Evolutionary conservation across 1,140 invertebrate species (phyloP), one percentile per base, ranked within the genome.

Genomic region (Papilio helenus): DNA sequence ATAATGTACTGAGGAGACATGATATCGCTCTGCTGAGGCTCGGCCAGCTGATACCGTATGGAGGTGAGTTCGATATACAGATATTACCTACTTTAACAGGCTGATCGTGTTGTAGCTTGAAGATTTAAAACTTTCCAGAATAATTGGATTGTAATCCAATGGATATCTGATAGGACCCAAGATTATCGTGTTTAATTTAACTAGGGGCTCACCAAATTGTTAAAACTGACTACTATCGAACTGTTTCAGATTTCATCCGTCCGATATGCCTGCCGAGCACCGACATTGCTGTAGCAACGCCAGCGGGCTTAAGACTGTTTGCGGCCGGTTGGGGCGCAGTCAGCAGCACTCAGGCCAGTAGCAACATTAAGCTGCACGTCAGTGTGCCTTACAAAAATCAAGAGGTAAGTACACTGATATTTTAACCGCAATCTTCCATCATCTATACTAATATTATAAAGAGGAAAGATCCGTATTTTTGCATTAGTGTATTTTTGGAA

Each of bases 291-390:
- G 46, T 61, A 42, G 10, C 10, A 0, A 29, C 73, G 1, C 74
- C 81, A 1, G 2, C 26, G 1, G 58, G 76, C 12, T 72, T 83
- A 26, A 84, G 34, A 2, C 93, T 97, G 0, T 95, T 94, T 18
- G 85, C 84, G 8, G 89, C 90, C 8, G 91, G 91, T 14, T 93
- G 91, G 91, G 90, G 91, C 0, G 95, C 93, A 16, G 95, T 95
- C 18, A 95, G 95, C 79, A 90, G 80, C 3, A 87, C 77, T 2
- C 88, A 90, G 3, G 88, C 89, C 1, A 95, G 91, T 2, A 93
- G 94, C 80, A 82, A 84, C 16, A 76, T 88, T 18, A 94, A 94
- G 74, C 82, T 92, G 9, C 83, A 92, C 74, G 88, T 94, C 9
- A 81, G 83, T 16, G 49, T 94, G 51, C 92, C 92, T 0, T 89